Conservation (phyloP, 2,113 vertebrate genomes). For the Meles meles region DNA sequence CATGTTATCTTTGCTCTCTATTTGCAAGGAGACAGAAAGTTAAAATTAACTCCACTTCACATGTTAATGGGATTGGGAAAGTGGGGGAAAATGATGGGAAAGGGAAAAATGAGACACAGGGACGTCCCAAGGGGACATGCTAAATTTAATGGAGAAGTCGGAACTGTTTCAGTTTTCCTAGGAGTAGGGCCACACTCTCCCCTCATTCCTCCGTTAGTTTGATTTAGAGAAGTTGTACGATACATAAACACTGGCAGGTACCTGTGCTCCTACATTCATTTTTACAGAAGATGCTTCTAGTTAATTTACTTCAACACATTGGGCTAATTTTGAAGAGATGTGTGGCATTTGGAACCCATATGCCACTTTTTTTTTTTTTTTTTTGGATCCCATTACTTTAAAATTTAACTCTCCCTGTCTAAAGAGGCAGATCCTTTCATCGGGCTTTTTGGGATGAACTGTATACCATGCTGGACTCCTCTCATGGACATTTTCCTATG, state of each 20-base stretch:
- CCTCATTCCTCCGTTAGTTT: background rate
- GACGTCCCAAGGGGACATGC: background rate
- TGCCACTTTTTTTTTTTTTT: too few species aligned
- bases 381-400: background rate
- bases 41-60: conserved; percentile 4
- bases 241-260: background rate
- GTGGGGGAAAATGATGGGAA: background rate
- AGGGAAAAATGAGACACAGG: background rate
- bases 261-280: background rate
- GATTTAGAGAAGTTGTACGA: background rate
- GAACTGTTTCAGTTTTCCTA: background rate
- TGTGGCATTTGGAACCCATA: background rate
- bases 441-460: background rate
- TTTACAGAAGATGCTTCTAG: background rate
- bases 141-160: background rate
- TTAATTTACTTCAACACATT: background rate
- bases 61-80: background rate
- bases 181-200: background rate
- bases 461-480: background rate
- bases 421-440: background rate
- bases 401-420: background rate
- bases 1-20: background rate
- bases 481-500: background rate
- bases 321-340: background rate
- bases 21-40: background rate